Conservation (phyloP, 2,888 invertebrate species). For the Lottia scabra region DNA sequence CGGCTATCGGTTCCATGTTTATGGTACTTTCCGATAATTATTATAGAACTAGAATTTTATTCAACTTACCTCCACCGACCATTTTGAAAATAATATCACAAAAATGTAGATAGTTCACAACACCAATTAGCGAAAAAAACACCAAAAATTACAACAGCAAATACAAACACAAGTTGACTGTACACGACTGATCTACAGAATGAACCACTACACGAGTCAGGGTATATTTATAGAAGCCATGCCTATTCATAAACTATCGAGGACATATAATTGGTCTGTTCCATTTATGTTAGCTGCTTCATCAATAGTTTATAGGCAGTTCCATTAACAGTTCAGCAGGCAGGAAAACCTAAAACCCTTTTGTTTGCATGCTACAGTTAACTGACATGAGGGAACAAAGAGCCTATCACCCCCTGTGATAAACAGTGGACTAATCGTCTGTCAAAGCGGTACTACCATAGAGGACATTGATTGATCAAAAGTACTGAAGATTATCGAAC, state of each 20-base stretch:
- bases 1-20: no score
- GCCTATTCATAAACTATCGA: conserved; percentile 20
- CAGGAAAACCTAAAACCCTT: conserved; percentile 5
- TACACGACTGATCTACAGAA: conserved; percentile 8
- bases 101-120: conserved; percentile 1
- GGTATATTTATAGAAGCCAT: conserved; percentile 23
- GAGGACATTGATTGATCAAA: background rate
- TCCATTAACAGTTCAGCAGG: conserved; percentile 16
- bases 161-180: conserved; percentile 16
- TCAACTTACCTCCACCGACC: conserved; percentile 20
- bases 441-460: background rate
- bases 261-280: conserved; percentile 18
- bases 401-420: conserved; percentile 20
- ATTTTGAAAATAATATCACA: conserved; percentile 11
- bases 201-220: background rate
- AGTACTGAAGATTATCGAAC: background rate
- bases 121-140: conserved; percentile 17
- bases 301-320: conserved; percentile 16
- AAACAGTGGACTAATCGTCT: conserved; percentile 10
- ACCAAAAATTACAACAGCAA: conserved; percentile 8
- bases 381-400: conserved; percentile 16
- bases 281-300: conserved; percentile 10
- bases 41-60: background rate
- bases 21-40: no score
- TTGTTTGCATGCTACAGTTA: conserved; percentile 11